Conservation (phyloP, 1,140 invertebrate genomes). For the Eupeodes corollae region DNA sequence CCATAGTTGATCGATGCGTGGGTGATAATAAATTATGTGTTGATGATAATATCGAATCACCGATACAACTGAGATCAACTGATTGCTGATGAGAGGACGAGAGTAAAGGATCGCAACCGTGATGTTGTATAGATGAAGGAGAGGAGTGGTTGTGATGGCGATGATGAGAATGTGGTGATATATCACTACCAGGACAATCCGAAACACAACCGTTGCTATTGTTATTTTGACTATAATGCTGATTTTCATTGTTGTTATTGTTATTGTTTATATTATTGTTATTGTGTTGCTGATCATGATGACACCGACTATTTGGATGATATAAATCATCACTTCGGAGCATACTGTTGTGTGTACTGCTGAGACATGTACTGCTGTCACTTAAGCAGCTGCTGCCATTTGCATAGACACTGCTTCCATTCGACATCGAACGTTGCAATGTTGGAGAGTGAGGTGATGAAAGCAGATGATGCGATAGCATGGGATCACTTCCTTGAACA, state of each 20-base stretch:
- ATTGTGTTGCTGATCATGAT: slow-evolving; percentile 11
- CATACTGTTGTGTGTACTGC: neutral
- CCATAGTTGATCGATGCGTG: slow-evolving; percentile 3
- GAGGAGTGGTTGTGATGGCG: slow-evolving; percentile 3
- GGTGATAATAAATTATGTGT: neutral
- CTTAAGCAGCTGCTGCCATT: slow-evolving; percentile 3
- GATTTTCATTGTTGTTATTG: neutral
- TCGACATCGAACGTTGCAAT: slow-evolving; percentile 5
- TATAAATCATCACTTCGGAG: neutral
- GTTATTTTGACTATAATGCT: neutral
- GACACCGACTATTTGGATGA: neutral
- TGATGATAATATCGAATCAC: neutral
- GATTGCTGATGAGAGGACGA: slow-evolving; percentile 38
- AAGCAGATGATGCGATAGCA: slow-evolving; percentile 37
- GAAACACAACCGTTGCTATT: neutral
- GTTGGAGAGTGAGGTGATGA: slow-evolving; percentile 44
- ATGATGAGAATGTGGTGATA: neutral
- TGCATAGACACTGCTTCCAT: slow-evolving; percentile 5
- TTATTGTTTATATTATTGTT: neutral
- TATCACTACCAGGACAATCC: no score
- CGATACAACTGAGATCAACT: slow-evolving; percentile 9
- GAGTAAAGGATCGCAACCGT: slow-evolving; percentile 28
- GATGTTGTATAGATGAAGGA: neutral
- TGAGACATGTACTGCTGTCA: neutral
- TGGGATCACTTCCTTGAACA: slow-evolving; percentile 55